phyloP scores from a whole-genome alignment of 2,797 vertebrate species.

The Gouania willdenowi region DNA sequence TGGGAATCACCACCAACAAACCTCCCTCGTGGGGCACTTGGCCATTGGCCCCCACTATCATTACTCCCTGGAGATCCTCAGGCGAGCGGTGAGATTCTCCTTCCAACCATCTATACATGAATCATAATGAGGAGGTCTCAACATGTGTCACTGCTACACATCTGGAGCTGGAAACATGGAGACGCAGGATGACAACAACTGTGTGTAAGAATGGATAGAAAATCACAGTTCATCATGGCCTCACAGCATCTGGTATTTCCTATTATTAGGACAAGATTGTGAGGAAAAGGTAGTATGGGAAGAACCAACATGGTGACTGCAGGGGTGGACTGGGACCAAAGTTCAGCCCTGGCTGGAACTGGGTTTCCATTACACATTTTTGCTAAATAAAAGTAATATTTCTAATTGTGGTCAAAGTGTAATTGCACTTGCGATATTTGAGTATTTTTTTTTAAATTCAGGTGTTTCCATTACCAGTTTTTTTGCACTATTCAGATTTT shows the following conservation, averaged over 20 bases:
- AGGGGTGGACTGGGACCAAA: too few relatives aligned
- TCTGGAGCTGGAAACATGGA: too few relatives aligned
- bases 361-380: too few relatives aligned
- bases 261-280: slow-evolving; percentile 40
- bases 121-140: slow-evolving; percentile 54
- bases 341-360: too few relatives aligned
- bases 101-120: slow-evolving; percentile 42
- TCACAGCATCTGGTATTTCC: slow-evolving; percentile 40
- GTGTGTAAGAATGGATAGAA: too few relatives aligned
- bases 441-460: too few relatives aligned
- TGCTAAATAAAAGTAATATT: too few relatives aligned
- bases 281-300: slow-evolving; percentile 8
- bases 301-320: slow-evolving; percentile 18
- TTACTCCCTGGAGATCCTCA: slow-evolving; percentile 60
- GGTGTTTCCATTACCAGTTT: too few relatives aligned
- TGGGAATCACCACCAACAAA: slow-evolving; percentile 61
- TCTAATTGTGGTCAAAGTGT: too few relatives aligned
- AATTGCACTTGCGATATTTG: too few relatives aligned
- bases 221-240: slow-evolving; percentile 31
- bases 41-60: slow-evolving; percentile 58
- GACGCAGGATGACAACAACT: too few relatives aligned
- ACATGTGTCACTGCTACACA: slow-evolving; percentile 39
- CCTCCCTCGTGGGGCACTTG: slow-evolving; percentile 55
- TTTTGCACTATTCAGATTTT: too few relatives aligned
- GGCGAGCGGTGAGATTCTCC: slow-evolving; percentile 28